Base-by-base conservation (phyloP, 2,113 vertebrate species). In the Protomyctophum bolini region DNA sequence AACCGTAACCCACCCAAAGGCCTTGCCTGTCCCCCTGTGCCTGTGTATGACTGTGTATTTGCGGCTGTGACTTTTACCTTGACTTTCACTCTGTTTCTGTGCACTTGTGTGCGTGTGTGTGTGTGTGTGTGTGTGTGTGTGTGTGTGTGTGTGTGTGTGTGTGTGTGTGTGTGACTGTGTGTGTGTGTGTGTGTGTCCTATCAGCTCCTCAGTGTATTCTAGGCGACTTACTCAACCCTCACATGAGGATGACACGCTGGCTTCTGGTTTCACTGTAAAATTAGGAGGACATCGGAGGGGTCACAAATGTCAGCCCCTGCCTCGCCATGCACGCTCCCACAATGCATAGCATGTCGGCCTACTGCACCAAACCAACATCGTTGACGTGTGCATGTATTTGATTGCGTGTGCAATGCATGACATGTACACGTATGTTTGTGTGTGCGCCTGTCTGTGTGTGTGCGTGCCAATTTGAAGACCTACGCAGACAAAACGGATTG, bases 221-320 rank as follows among this genome's bases (percentile, higher is more conserved):
- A 86, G 79, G 81, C 77, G 65, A 69, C 84, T 93, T 91, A 90
- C 89, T 92, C 92, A 92, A 58, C 83, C 76, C 88, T 93, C 92
- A 93, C 88, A 91, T 91, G 90, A 87, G 90, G 81, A 79, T 88
- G 89, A 91, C 83, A 86, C 77, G 33, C 29, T 49, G 81, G 89
- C 84, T 72, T 92, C 88, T 92, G 85, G 88, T 93, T 91, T 91
- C 89, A 90, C 77, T 90, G 82, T 90, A 88, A 92, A 92, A 92
- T 91, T 91, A 88, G 89, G 79, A 75, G 86, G 86, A 86, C 86
- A 88, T 90, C 71, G 56, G 80, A 75, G 59, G 82, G 87, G 84
- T 86, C 77, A 85, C 80, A 90, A 88, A 88, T 91, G 90, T 91
- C 79, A 72, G 61, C 52, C 50, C 33, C 33, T 41, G 33, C 33